A percentile compares a stretch with the other conserved stretches of the same genome.
phyloP scores from a whole-genome alignment of 2,888 invertebrate species.

The Altica lythri region DNA sequence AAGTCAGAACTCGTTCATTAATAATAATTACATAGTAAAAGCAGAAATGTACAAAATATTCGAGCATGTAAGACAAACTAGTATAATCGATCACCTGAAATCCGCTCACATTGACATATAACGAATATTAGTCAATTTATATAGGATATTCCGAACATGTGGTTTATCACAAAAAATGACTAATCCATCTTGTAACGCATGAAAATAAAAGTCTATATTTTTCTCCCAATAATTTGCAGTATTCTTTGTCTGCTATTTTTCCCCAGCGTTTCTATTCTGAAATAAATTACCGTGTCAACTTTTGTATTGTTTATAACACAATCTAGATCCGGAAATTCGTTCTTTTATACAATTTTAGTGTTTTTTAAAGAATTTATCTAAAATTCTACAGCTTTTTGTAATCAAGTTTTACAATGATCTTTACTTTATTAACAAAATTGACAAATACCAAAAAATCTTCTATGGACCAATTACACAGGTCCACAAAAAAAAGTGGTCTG shows the following conservation, averaged over 20 bases:
- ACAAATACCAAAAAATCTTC: too few species aligned
- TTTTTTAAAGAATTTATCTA: too few species aligned
- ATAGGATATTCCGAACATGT: neutral
- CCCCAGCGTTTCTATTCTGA: neutral
- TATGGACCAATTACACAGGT: too few species aligned
- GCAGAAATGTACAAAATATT: neutral
- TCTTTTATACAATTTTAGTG: too few species aligned
- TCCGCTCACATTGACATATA: neutral
- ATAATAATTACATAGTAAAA: too few species aligned
- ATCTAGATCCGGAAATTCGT: neutral
- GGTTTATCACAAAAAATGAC: slow-evolving; percentile 3
- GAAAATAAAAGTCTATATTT: neutral
- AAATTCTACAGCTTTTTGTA: too few species aligned
- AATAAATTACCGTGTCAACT: neutral
- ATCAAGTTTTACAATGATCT: too few species aligned
- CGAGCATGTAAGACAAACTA: neutral
- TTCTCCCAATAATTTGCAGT: neutral
- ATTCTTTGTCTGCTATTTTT: neutral
- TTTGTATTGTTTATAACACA: neutral
- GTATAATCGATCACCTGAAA: neutral
- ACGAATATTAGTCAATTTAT: slow-evolving; percentile 1
- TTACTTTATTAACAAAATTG: too few species aligned
- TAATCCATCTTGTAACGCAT: slow-evolving; percentile 1
- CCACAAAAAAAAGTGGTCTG: too few species aligned
- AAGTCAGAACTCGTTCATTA: too few species aligned